Evolutionary conservation across 2,888 invertebrate species (phyloP), one percentile per base, ranked within the genome.

Genomic region (Bugulina stolonifera): DNA sequence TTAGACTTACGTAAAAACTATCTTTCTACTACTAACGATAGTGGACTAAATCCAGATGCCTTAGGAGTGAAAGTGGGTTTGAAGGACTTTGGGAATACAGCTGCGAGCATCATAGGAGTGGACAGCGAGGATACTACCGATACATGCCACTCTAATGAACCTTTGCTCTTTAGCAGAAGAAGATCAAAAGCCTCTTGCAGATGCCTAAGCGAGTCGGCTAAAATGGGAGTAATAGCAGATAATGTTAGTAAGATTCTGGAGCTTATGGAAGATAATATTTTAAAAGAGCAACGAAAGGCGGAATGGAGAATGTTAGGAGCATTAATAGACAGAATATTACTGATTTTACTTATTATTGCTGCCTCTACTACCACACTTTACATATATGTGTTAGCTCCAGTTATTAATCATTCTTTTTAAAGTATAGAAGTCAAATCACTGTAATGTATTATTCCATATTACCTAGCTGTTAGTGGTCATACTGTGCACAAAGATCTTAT

Each of bases 261-360:
- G 64, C 64, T 64, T 22, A 27, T 64, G 64, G 64, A 64, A 34
- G 64, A 64, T 32, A 64, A 27, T 32, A 32, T 64, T 10, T 64
- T 64, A 32, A 64, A 64, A 43, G 70, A 70, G 25, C 70, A 54
- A 52, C 35, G 70, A 2, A 70, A 70, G 52, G 70, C 43, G 2
- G 70, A 70, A 23, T 70, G 70, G 70, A 2, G 43, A 5, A 70
- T 54, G 70, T 32, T 70, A 5, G 70, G 70, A 43, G 52, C 54
- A 5, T 25, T 70, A 23, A 43, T 70, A 27, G 70, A 70, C 52
- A 22, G 70, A 54, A 25, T 70, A 5, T 23, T 70, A 10, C 70
- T 70, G 3, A 70, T 70, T 10, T 5, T 43, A 23, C 23, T 70
- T 3, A 54, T 54, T 43, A 43, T 70, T 54, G 70, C 54, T 54